Percentiles rank a stretch among this genome's conserved stretches.
phyloP scores from a whole-genome alignment of 2,113 vertebrate genomes.

The cattle (Bos taurus) region DNA sequence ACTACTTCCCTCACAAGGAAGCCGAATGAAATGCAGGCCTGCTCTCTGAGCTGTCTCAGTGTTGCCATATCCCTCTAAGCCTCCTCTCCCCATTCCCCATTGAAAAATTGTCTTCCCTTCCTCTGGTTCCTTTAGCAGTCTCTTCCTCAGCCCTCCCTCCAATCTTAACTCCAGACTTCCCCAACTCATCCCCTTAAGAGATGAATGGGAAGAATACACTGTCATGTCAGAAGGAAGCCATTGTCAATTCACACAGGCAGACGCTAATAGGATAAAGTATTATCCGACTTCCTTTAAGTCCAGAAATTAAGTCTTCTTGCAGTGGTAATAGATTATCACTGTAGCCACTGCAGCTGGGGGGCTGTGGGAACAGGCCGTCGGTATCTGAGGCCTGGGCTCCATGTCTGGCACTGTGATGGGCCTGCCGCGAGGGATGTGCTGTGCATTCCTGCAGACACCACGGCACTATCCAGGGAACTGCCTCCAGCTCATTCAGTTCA shows the following conservation, averaged over 20 bases:
- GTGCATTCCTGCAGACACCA: background rate
- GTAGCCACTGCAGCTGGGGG: background rate
- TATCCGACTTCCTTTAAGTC: slow-evolving; percentile 63
- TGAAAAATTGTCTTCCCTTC: background rate
- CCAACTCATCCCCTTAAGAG: slow-evolving; percentile 30
- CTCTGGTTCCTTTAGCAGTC: background rate
- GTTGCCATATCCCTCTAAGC: background rate
- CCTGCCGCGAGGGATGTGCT: background rate
- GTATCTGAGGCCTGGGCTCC: slow-evolving; percentile 6
- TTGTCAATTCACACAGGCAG: slow-evolving; percentile 57
- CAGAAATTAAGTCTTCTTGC: slow-evolving; percentile 70
- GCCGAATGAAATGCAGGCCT: background rate
- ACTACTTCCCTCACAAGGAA: background rate
- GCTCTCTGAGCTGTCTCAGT: background rate
- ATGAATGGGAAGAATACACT: slow-evolving; percentile 54
- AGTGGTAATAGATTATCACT: slow-evolving; percentile 48
- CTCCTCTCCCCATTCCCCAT: background rate
- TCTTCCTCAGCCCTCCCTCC: slow-evolving; percentile 17
- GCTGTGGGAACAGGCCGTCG: background rate
- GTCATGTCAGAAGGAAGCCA: slow-evolving; percentile 56
- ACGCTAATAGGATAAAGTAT: slow-evolving; percentile 66
- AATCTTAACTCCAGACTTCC: background rate
- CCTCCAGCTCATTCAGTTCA: background rate
- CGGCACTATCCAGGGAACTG: background rate
- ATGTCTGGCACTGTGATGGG: background rate